Evolutionary conservation across 2,797 vertebrate species (phyloP).

Genomic region (Tenualosa ilisha): DNA sequence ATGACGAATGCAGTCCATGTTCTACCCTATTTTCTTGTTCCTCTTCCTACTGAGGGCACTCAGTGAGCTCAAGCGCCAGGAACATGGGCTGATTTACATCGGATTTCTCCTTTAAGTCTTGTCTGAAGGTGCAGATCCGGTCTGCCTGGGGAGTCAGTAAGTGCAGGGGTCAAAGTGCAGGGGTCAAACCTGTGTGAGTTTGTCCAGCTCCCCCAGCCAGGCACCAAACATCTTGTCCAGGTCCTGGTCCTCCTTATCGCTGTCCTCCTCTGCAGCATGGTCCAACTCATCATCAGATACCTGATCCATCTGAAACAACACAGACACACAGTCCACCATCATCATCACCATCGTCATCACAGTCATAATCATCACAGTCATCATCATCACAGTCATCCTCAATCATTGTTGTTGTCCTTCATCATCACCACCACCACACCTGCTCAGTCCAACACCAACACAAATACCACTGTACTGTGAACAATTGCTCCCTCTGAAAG

Average conservation of each 20-base stretch:
- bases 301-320: conserved; percentile 88
- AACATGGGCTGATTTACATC: too few relatives aligned
- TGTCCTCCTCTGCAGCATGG: conserved; percentile 94
- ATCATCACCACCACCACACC: background rate
- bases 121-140: too few relatives aligned
- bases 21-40: too few relatives aligned
- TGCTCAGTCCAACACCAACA: background rate
- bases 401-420: too few relatives aligned
- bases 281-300: conserved; percentile 95
- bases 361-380: background rate
- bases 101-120: too few relatives aligned
- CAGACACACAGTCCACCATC: conserved; percentile 27
- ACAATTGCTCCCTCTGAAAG: background rate
- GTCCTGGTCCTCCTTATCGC: conserved; percentile 97
- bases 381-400: background rate
- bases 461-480: background rate
- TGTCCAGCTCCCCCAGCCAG: conserved; percentile 86
- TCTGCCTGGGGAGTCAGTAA: too few relatives aligned
- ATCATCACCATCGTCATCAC: background rate
- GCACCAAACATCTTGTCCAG: conserved; percentile 87
- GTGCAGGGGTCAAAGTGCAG: too few relatives aligned
- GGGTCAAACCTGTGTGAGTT: conserved; percentile 80
- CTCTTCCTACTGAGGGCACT: too few relatives aligned
- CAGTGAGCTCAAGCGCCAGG: too few relatives aligned
- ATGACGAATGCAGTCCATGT: too few relatives aligned